Evolutionary conservation across 2,888 invertebrate species (phyloP).

Genomic region (Scaptomyza parva): DNA sequence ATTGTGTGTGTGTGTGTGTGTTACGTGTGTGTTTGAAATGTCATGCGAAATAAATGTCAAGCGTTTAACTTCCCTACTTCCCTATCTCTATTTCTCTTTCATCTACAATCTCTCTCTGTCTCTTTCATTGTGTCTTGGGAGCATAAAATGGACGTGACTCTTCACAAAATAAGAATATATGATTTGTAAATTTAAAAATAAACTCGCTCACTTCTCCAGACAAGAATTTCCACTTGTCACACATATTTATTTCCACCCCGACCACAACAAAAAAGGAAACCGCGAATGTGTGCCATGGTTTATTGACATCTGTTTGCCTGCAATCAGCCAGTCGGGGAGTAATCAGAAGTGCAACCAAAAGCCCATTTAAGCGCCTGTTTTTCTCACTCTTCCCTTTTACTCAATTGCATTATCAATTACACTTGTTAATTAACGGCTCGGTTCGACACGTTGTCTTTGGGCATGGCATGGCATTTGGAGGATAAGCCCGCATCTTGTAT

Average conservation of each 20-base stretch:
- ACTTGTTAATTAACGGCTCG: constrained; percentile 74
- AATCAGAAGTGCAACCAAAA: constrained; percentile 49
- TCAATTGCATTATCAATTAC: constrained; percentile 68
- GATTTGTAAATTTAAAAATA: constrained; percentile 46
- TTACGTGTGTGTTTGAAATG: constrained; percentile 59
- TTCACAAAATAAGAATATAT: constrained; percentile 59
- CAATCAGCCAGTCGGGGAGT: constrained; percentile 45
- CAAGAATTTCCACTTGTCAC: constrained; percentile 72
- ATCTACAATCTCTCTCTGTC: constrained; percentile 10
- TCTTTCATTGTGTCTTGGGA: constrained; percentile 22
- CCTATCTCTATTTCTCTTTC: constrained; percentile 1
- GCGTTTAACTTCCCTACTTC: constrained; percentile 30
- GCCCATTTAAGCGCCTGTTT: constrained; percentile 30
- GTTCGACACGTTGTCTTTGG: constrained; percentile 12
- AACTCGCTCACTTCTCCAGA: constrained; percentile 37
- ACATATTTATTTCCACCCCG: constrained; percentile 41
- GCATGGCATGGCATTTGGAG: constrained; percentile 18
- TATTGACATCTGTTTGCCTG: constrained; percentile 66
- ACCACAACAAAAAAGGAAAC: constrained; percentile 10
- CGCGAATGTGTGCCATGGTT: constrained; percentile 68
- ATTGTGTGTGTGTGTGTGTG: constrained; percentile 1
- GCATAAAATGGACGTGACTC: constrained; percentile 62
- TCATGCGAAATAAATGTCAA: constrained; percentile 74
- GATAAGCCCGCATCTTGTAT: constrained; percentile 67
- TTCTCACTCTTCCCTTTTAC: not conserved